Base-by-base conservation (phyloP, 1,140 invertebrate genomes). In the Panagrolaimus sp. region DNA sequence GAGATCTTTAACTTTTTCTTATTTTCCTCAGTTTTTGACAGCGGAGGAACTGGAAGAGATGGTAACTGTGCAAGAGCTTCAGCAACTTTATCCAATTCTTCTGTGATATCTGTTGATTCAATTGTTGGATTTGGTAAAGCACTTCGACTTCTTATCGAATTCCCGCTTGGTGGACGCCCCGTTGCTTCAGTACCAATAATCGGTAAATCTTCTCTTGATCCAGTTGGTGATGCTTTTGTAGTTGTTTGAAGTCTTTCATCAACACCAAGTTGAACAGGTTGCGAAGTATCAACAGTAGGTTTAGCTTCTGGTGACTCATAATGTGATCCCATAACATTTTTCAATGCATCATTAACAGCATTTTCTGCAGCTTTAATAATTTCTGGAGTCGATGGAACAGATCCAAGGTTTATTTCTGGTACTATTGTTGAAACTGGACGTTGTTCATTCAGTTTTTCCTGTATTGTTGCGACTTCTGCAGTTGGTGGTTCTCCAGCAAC, bases 351-450 rank as follows among this genome's bases (percentile, higher is more conserved):
- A 25, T 20, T 16, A 4, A 57, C 51, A 2, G 51, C 51, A n/a
- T 25, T 57, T 16, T 57, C 51, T 1, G 51, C 51, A n/a, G 51
- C 51, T 57, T 57, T 57, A 27, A 57, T 57, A 4, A 57, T 57
- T 25, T 57, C 51, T 0, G 51, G 51, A 25, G 51, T 57, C 20
- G 51, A 57, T 20, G 51, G 51, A 11, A 57, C 51, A n/a, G 27
- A 57, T 25, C 51, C 51, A 1, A 25, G 9, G 20, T 57, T 27
- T 5, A 57, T 20, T 57, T 57, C 51, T 20, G 51, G 51, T 20
- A 25, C 51, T 2, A 57, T 57, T 5, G 51, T 27, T 57, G 31
- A 38, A 2, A 7, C 7, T 38, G 2, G 31, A 38, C 31, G 31
- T 38, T 38, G 31, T 38, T 38, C 31, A 38, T 38, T 2, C 31